A percentile compares a stretch with the other conserved stretches of the same genome.
Conservation (phyloP, 2,888 invertebrate genomes). For the Mythimna lalbum region DNA sequence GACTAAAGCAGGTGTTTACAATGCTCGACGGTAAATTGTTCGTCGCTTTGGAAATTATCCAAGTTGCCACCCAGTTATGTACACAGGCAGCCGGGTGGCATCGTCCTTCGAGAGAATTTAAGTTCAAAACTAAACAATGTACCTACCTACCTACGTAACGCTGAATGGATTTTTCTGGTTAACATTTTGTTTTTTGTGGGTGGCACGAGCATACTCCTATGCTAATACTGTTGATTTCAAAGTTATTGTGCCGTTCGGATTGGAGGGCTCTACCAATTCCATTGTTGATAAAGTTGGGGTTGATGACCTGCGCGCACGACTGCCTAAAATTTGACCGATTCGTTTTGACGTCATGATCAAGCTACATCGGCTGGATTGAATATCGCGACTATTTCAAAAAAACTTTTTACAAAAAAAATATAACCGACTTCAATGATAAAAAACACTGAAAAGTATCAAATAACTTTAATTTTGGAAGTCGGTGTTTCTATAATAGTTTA, state of each 20-base stretch:
- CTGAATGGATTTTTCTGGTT: conserved; percentile 65
- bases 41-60: conserved; percentile 75
- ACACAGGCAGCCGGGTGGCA: conserved; percentile 60
- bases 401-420: no score
- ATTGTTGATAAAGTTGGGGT: conserved; percentile 87
- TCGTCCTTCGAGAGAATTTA: conserved; percentile 67
- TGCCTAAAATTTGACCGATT: conserved; percentile 79
- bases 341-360: conserved; percentile 72
- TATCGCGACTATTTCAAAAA: conserved; percentile 29
- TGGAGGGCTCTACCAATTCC: conserved; percentile 80
- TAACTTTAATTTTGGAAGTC: no score
- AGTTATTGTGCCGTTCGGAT: conserved; percentile 64
- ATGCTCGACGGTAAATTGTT: conserved; percentile 74
- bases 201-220: conserved; percentile 71
- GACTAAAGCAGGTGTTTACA: conserved; percentile 77
- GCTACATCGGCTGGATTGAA: conserved; percentile 35
- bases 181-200: conserved; percentile 66
- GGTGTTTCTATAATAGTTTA: no score
- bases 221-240: conserved; percentile 74
- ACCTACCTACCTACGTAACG: conserved; percentile 43
- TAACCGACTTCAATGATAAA: no score
- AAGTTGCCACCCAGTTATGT: conserved; percentile 65
- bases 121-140: conserved; percentile 64
- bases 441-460: no score
- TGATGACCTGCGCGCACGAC: conserved; percentile 85